Percentiles rank a stretch among this genome's conserved stretches.
phyloP scores from a whole-genome alignment of 2,888 invertebrate genomes.

The Synergus itoensis region DNA sequence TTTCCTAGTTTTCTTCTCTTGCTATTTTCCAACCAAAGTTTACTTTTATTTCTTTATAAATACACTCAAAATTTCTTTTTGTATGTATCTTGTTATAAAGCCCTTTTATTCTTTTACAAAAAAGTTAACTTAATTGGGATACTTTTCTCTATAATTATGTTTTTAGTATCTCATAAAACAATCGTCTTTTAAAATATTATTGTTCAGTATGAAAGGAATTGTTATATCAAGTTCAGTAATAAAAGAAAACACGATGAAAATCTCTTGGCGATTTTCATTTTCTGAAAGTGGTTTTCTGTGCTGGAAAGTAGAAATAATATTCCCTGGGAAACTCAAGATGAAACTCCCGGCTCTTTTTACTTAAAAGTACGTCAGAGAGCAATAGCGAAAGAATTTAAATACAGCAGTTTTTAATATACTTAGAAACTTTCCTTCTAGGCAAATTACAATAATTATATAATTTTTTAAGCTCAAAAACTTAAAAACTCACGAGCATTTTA shows the following conservation, averaged over 20 bases:
- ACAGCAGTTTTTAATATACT: slow-evolving; percentile 32
- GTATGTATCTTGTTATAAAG: not conserved
- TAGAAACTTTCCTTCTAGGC: slow-evolving; percentile 21
- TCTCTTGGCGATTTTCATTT: slow-evolving; percentile 35
- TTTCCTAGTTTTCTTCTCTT: not conserved
- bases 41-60: slow-evolving; percentile 5
- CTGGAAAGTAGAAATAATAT: slow-evolving; percentile 40
- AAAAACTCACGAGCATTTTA: slow-evolving; percentile 4
- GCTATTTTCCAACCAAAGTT: slow-evolving; percentile 10
- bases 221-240: slow-evolving; percentile 28
- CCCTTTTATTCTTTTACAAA: not conserved
- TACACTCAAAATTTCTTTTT: not conserved
- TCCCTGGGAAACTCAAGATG: slow-evolving; percentile 37
- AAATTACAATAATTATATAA: slow-evolving; percentile 28
- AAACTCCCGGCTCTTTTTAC: slow-evolving; percentile 29
- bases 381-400: slow-evolving; percentile 33
- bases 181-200: not conserved
- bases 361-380: slow-evolving; percentile 40
- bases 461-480: slow-evolving; percentile 5
- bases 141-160: not conserved
- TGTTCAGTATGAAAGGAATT: slow-evolving; percentile 3
- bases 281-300: slow-evolving; percentile 34
- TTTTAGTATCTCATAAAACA: not conserved
- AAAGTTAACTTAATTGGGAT: not conserved
- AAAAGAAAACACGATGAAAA: slow-evolving; percentile 31